Evolutionary conservation across 2,113 vertebrate genomes (phyloP).

Genomic region (Amia ocellicauda): DNA sequence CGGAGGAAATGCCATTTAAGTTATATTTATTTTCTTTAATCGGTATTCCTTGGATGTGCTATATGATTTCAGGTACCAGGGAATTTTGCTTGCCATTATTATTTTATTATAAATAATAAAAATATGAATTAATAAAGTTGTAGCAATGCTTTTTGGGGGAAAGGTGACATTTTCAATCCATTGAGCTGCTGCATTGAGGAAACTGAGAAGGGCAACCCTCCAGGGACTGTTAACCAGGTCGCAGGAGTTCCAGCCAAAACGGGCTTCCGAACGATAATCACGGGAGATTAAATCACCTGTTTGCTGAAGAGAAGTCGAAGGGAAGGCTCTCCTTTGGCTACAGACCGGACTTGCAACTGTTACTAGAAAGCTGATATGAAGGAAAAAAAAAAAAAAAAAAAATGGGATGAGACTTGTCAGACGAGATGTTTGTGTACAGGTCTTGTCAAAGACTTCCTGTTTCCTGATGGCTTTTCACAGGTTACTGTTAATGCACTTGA

Average conservation of each 20-base stretch:
- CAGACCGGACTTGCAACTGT: background rate
- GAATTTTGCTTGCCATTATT: conserved; percentile 26
- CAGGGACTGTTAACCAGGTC: conserved; percentile 34
- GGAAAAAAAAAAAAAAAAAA: too few relatives aligned
- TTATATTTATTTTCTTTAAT: conserved; percentile 31
- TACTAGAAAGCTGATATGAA: too few relatives aligned
- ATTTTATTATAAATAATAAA: too few relatives aligned
- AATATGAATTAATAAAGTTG: conserved; percentile 38
- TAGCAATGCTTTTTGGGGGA: conserved; percentile 34
- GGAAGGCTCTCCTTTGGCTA: background rate
- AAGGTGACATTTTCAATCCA: conserved; percentile 36
- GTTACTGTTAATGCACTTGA: too few relatives aligned
- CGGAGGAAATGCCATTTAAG: conserved; percentile 39
- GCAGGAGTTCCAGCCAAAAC: conserved; percentile 6
- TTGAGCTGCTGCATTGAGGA: conserved; percentile 29
- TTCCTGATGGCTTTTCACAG: too few relatives aligned
- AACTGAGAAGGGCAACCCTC: conserved; percentile 34
- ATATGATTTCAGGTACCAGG: conserved; percentile 41
- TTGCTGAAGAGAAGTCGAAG: background rate
- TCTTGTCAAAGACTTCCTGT: too few relatives aligned
- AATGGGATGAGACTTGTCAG: too few relatives aligned
- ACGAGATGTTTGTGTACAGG: too few relatives aligned
- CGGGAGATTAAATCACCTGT: conserved; percentile 8
- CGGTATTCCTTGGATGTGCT: conserved; percentile 33
- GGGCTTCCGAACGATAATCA: conserved; percentile 2